Base-by-base conservation (phyloP, 2,797 vertebrate species). In the Periophthalmus magnuspinnatus region DNA sequence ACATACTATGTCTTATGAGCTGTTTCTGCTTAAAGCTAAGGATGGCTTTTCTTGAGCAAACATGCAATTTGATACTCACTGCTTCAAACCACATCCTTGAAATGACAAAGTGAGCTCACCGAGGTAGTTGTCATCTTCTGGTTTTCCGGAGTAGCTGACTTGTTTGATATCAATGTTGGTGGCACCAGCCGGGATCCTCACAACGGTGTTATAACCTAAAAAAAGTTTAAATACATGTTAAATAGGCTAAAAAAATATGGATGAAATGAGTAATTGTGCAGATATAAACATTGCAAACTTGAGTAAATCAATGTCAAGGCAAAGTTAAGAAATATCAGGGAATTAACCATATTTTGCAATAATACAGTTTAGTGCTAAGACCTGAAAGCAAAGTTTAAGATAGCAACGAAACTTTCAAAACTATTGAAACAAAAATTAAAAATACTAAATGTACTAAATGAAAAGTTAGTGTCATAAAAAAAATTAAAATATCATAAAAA, bases 101-200 rank as follows among this genome's bases (percentile, higher is more conserved):
- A 68, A 45, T 70, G 7, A 67, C 70, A 74, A 19, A 62, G 55
- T 63, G 17, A 65, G 86, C 94, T 95, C 92, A 99, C 97, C 97
- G 81, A 99, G 96, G 91, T 99, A 99, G 91, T 95, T 99, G 93
- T 99, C 96, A 80, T 99, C 97, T 83, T 97, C 96, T 68, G 97
- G 93, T 71, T 94, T 95, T 81, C 97, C 97, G 67, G 97, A 98
- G 91, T 97, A 97, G 92, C 97, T 99, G 92, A 97, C 93, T 83
- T 99, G 97, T 75, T 71, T 94, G 89, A 98, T 92, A 78, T 98
- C 97, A 75, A 99, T 95, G 82, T 96, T 96, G 78, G 96, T 98
- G 75, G 96, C 96, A 89, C 97, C 97, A n/a, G 90, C 90, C 64
- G 97, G 97, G 90, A 99, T 98, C 76, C 94, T 94, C 69, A 97